Evolutionary conservation across 2,113 vertebrate species (phyloP).

Genomic region (Kryptolebias marmoratus): DNA sequence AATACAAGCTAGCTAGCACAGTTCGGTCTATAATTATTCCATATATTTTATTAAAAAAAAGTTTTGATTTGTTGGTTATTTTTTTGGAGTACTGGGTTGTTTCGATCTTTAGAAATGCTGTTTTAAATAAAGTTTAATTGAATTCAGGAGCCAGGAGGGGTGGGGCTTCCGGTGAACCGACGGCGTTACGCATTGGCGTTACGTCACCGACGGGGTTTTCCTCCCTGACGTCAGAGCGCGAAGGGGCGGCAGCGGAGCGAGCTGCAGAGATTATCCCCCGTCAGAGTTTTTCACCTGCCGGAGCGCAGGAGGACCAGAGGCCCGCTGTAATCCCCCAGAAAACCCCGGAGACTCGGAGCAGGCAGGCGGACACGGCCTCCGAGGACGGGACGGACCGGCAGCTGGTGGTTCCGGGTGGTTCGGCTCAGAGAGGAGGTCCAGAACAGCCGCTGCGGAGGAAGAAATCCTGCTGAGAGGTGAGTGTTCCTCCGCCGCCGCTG

Average conservation of each 20-base stretch:
- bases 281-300: slow-evolving; percentile 12
- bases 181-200: slow-evolving; percentile 21
- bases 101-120: too few species aligned
- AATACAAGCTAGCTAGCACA: too few species aligned
- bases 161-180: slow-evolving; percentile 57
- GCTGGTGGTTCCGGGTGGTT: neutral
- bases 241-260: slow-evolving; percentile 24
- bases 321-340: slow-evolving; percentile 16
- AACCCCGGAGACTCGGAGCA: neutral
- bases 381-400: neutral
- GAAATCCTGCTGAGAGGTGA: slow-evolving; percentile 30
- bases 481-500: slow-evolving; percentile 34
- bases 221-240: slow-evolving; percentile 73
- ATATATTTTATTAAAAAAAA: neutral
- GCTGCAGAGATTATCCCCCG: slow-evolving; percentile 48
- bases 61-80: too few species aligned
- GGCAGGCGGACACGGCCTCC: neutral
- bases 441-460: slow-evolving; percentile 22
- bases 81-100: neutral
- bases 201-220: slow-evolving; percentile 78
- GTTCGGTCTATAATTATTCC: neutral
- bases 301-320: slow-evolving; percentile 7
- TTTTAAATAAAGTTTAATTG: neutral
- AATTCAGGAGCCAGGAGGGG: slow-evolving; percentile 55
- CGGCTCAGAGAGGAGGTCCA: neutral